A percentile compares a stretch with the other conserved stretches of the same genome.
phyloP scores from a whole-genome alignment of 2,888 invertebrate species.

The Galeruca laticollis region DNA sequence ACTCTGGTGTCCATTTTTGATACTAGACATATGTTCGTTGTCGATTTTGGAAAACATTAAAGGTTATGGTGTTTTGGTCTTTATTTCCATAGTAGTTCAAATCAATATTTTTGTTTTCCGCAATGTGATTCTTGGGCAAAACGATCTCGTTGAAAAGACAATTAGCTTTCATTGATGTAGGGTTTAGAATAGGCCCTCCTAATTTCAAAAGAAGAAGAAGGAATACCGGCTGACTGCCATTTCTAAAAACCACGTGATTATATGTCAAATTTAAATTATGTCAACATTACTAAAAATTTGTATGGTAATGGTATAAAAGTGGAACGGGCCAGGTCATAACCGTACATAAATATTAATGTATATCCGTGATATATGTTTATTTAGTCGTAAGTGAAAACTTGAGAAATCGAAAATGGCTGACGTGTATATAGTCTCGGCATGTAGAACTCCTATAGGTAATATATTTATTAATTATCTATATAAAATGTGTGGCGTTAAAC shows the following conservation, averaged over 20 bases:
- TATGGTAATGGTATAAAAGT: neutral
- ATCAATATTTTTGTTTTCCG: too few species aligned
- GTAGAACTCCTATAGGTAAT: constrained; percentile 87
- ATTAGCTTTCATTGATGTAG: too few species aligned
- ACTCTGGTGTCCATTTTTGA: too few species aligned
- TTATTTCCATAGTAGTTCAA: too few species aligned
- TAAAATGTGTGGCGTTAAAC: neutral
- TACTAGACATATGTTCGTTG: too few species aligned
- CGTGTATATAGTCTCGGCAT: constrained; percentile 82
- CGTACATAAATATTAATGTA: constrained; percentile 1
- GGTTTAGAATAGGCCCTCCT: too few species aligned
- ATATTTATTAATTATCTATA: constrained; percentile 48
- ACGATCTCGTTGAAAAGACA: too few species aligned
- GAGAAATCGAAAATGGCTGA: constrained; percentile 47
- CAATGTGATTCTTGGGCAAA: too few species aligned
- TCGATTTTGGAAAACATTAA: too few species aligned
- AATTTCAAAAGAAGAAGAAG: too few species aligned
- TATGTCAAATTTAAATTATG: constrained; percentile 1
- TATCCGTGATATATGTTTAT: constrained; percentile 1
- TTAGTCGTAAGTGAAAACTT: constrained; percentile 2
- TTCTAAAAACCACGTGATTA: neutral
- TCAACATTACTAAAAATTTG: neutral
- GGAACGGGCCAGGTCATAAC: neutral
- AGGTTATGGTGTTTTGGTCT: too few species aligned
- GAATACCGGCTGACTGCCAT: too few species aligned